A percentile compares a stretch with the other conserved stretches of the same genome.
phyloP scores from a whole-genome alignment of 2,113 vertebrate species.

The Xerus inauris region DNA sequence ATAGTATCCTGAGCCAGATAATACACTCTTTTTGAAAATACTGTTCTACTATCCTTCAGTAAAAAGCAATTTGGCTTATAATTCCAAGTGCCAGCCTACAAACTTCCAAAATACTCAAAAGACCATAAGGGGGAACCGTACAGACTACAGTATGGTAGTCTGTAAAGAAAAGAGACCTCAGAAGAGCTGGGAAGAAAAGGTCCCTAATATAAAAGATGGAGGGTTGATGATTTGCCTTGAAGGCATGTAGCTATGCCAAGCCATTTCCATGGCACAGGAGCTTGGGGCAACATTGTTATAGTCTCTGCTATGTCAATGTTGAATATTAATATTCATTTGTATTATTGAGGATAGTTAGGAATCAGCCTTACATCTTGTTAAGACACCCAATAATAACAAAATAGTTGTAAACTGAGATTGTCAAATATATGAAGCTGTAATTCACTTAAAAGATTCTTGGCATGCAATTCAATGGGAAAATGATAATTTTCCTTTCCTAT shows the following conservation, averaged over 20 bases:
- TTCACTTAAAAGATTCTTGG: background rate
- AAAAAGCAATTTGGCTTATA: conserved; percentile 53
- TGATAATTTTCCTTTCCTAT: background rate
- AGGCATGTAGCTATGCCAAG: background rate
- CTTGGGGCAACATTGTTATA: background rate
- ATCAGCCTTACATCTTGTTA: background rate
- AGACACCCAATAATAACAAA: background rate
- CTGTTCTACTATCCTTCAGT: conserved; percentile 47
- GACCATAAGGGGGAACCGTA: background rate
- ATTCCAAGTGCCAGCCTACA: conserved; percentile 38
- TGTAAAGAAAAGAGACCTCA: background rate
- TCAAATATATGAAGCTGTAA: background rate
- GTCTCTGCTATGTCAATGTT: background rate
- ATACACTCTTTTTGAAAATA: conserved; percentile 55
- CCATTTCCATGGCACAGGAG: background rate
- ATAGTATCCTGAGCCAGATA: conserved; percentile 49
- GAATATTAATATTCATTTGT: background rate
- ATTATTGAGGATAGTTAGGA: conserved; percentile 30
- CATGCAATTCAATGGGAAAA: background rate
- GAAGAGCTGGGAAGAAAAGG: background rate
- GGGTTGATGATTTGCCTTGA: background rate
- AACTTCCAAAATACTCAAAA: conserved; percentile 42
- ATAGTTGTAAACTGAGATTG: conserved; percentile 9
- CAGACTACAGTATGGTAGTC: background rate
- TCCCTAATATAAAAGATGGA: background rate